phyloP scores from a whole-genome alignment of 2,797 vertebrate genomes.

The Bovichtus variegatus region DNA sequence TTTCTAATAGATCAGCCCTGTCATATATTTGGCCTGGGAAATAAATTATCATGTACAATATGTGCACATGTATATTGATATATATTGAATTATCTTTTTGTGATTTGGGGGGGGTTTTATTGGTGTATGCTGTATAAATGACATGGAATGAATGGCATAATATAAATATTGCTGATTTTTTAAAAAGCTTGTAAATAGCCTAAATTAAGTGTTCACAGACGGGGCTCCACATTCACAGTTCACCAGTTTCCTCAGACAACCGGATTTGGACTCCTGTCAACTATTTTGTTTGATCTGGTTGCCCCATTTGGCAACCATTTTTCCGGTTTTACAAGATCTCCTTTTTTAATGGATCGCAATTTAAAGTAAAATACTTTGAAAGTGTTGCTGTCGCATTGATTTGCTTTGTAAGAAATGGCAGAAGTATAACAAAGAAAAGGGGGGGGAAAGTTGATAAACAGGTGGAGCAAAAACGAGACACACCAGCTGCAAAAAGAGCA shows the following conservation, averaged over 20 bases:
- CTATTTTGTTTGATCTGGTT: constrained; percentile 27
- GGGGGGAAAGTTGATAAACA: constrained; percentile 2
- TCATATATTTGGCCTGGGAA: neutral
- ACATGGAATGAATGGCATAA: neutral
- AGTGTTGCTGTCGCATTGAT: neutral
- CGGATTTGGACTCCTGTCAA: constrained; percentile 18
- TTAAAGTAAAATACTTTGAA: neutral
- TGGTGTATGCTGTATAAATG: neutral
- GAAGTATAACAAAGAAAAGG: neutral
- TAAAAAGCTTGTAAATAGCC: neutral
- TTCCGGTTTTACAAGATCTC: neutral
- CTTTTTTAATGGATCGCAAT: neutral
- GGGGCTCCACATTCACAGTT: neutral
- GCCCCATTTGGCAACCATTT: constrained; percentile 10
- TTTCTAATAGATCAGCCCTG: neutral
- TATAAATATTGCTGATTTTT: neutral
- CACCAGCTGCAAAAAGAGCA: neutral
- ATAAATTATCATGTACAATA: neutral
- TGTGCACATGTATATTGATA: fast-evolving
- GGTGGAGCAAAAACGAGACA: constrained; percentile 10
- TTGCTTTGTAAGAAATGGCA: neutral
- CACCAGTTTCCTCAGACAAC: neutral
- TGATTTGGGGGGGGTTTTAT: neutral
- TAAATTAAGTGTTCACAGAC: neutral
- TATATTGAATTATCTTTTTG: neutral